Evolutionary conservation across 2,113 vertebrate species (phyloP).

Genomic region (Nycticebus coucang): DNA sequence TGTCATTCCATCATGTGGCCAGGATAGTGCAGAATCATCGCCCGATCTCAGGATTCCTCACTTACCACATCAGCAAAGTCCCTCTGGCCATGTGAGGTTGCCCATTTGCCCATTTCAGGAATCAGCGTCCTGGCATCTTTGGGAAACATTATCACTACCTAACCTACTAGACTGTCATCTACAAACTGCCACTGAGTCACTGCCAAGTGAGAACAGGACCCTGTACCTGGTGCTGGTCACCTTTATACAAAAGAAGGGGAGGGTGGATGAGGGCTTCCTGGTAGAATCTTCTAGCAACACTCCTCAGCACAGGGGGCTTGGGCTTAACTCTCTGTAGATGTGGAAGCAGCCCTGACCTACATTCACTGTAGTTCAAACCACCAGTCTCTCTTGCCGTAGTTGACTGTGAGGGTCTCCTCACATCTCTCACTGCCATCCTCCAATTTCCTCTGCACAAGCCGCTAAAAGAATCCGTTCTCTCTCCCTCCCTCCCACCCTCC

Average conservation of each 20-base stretch:
- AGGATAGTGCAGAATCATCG: neutral
- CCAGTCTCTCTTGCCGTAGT: neutral
- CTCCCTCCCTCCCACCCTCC: neutral
- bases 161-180: neutral
- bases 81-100: neutral
- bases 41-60: neutral
- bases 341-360: neutral
- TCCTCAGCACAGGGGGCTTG: neutral
- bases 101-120: neutral
- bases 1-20: neutral
- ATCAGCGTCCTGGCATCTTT: neutral
- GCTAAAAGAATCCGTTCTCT: neutral
- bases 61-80: neutral
- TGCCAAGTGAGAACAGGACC: neutral
- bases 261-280: neutral
- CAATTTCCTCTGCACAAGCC: neutral
- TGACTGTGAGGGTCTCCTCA: neutral
- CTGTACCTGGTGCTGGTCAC: neutral
- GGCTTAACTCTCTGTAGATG: neutral
- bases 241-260: neutral
- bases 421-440: neutral
- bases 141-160: too few relatives aligned
- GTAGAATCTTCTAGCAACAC: neutral
- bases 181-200: neutral
- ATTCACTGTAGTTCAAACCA: neutral